Evolutionary conservation across 2,113 vertebrate genomes (phyloP).

Genomic region (Pogonocichla stellata): DNA sequence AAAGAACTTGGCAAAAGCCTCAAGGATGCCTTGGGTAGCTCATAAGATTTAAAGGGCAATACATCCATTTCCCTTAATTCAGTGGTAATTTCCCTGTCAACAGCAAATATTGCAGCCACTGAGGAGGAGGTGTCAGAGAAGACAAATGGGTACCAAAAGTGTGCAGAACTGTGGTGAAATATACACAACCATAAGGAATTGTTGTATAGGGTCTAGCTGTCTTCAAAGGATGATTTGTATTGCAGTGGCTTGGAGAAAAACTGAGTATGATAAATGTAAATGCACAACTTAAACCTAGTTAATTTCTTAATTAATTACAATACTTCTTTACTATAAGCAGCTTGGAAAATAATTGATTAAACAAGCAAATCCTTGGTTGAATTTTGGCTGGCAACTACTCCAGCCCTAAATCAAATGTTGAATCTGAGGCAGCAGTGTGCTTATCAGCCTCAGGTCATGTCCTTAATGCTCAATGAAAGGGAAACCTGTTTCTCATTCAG

Average conservation of each 20-base stretch:
- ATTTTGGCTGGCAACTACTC: neutral
- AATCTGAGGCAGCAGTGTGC: conserved; percentile 32
- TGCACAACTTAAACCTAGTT: conserved; percentile 33
- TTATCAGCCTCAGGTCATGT: conserved; percentile 65
- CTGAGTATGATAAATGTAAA: conserved; percentile 2
- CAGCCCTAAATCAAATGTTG: conserved; percentile 49
- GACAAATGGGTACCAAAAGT: neutral
- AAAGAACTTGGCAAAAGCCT: neutral
- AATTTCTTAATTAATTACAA: conserved; percentile 56
- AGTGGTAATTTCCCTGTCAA: neutral
- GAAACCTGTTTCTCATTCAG: conserved; percentile 69
- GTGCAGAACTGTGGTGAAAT: neutral
- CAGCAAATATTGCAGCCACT: neutral
- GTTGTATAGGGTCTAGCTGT: neutral
- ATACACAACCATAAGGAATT: neutral
- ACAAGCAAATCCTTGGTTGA: conserved; percentile 37
- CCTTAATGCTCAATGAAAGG: conserved; percentile 68
- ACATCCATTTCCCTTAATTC: neutral
- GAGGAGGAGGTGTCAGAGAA: neutral
- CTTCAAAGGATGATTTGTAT: neutral
- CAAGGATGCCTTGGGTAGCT: neutral
- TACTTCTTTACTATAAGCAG: conserved; percentile 19
- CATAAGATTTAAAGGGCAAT: neutral
- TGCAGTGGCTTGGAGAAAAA: neutral
- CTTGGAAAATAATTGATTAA: conserved; percentile 59